A percentile compares a stretch with the other conserved stretches of the same genome.
Conservation (phyloP, 2,888 invertebrate genomes). For the Pyrocoelia pectoralis region DNA sequence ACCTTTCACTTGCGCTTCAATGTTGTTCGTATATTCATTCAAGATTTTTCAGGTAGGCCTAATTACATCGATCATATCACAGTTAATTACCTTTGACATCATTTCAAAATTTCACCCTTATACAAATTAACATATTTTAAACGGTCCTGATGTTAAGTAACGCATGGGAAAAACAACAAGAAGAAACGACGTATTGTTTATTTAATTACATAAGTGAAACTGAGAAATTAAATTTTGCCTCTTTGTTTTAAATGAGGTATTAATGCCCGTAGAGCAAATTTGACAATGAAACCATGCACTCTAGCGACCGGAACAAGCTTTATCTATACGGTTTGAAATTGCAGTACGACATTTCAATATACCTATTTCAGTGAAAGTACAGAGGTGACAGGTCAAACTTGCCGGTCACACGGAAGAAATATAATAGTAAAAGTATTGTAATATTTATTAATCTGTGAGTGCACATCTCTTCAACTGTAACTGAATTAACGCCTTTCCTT, state of each 20-base stretch:
- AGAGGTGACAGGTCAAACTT: slow-evolving; percentile 34
- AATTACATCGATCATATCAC: too few relatives aligned
- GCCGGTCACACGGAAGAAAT: slow-evolving; percentile 33
- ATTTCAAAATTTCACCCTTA: not conserved
- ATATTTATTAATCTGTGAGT: not conserved
- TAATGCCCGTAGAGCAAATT: too few relatives aligned
- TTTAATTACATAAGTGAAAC: not conserved
- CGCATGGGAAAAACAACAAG: not conserved
- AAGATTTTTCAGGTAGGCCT: too few relatives aligned
- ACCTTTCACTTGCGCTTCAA: not conserved
- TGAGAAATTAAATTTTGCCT: not conserved
- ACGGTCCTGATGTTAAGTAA: not conserved
- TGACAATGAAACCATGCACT: too few relatives aligned
- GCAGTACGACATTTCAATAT: not conserved
- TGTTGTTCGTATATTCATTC: too few relatives aligned
- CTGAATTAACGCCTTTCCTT: not conserved
- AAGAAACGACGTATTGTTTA: not conserved
- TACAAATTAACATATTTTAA: not conserved
- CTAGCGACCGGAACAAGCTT: too few relatives aligned
- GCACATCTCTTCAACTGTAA: not conserved
- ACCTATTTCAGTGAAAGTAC: slow-evolving; percentile 36
- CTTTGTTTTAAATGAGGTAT: not conserved
- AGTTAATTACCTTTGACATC: not conserved
- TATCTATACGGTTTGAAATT: too few relatives aligned
- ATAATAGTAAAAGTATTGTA: slow-evolving; percentile 18